Percentiles rank a stretch among this genome's conserved stretches.
phyloP scores from a whole-genome alignment of 2,888 invertebrate species.

The Heteromurus nitidus region DNA sequence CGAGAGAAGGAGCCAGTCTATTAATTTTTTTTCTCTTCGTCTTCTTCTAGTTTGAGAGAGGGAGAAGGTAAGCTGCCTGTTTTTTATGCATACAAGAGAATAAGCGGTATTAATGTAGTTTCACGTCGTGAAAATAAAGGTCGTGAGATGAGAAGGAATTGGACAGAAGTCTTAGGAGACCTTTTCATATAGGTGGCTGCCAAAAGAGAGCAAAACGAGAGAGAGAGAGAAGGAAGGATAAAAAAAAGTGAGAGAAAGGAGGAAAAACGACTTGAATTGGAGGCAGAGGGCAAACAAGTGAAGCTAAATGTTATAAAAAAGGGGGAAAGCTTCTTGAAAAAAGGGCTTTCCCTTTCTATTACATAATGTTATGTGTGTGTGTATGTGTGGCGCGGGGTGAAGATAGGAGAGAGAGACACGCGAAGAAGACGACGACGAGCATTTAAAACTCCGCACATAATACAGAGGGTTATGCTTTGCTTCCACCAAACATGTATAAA shows the following conservation, averaged over 20 bases:
- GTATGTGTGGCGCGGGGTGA: neutral
- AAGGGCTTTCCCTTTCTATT: too few species aligned
- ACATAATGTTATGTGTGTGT: too few species aligned
- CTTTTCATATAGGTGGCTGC: constrained; percentile 65
- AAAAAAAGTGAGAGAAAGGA: constrained; percentile 40
- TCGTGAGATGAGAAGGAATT: constrained; percentile 63
- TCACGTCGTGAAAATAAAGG: constrained; percentile 56
- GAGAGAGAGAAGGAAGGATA: constrained; percentile 52
- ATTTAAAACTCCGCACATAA: constrained; percentile 62
- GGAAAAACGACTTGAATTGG: constrained; percentile 51
- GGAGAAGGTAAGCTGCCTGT: constrained; percentile 29
- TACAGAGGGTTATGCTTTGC: too few species aligned
- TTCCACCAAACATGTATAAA: constrained; percentile 6
- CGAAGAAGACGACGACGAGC: constrained; percentile 56
- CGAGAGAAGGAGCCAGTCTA: constrained; percentile 41
- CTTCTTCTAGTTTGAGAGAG: neutral
- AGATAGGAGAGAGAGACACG: constrained; percentile 27
- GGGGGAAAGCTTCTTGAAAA: neutral
- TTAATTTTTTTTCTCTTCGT: constrained; percentile 35
- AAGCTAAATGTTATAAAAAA: constrained; percentile 57
- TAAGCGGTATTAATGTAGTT: constrained; percentile 46
- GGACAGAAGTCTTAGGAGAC: constrained; percentile 63
- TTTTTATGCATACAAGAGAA: constrained; percentile 31
- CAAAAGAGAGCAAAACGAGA: constrained; percentile 57
- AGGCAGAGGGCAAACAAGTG: constrained; percentile 62